Evolutionary conservation across 2,888 invertebrate species (phyloP), one percentile per base, ranked within the genome.

Genomic region (Lamellibrachia satsuma): DNA sequence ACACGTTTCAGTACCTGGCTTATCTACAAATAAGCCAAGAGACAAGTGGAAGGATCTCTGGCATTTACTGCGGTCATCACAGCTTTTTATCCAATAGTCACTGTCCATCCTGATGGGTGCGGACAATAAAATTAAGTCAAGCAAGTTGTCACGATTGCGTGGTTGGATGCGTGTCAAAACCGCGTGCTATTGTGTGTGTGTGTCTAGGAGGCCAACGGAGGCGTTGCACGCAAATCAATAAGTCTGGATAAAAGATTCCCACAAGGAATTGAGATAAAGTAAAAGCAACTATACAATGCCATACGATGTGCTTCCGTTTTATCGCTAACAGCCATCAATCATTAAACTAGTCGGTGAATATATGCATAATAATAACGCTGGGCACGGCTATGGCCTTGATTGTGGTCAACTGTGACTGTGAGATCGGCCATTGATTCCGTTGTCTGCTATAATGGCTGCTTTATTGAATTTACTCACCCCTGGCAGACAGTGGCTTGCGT

Each of bases 111-210:
- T 75, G 75, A 75, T 75, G 75, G 75, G 75, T 75, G 75, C 75
- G 22, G 75, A 75, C 75, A 75, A 75, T 75, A 75, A 75, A 75
- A 75, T 75, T 75, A 75, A 75, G 75, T 75, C 75, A 75, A 75
- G 75, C 75, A 75, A 75, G 75, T 75, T 75, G 75, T 75, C 75
- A 75, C 75, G 75, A 75, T 75, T 75, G 75, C 75, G 75, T 75
- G 75, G 75, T 15, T 75, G 75, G 75, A 15, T 22, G 75, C n/a
- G 75, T 75, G 75, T 75, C 75, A n/a, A 75, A n/a, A 75, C 75
- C 15, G 22, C 75, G 75, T 75, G 15, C 75, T 15, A 75, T 75
- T 75, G 75, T 75, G 75, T 75, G 75, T 75, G 75, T 75, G 22
- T 22, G 22, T 75, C 75, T n/a, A 6, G 22, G 15, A 75, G 22